Percentiles rank a stretch among this genome's conserved stretches.
Evolutionary conservation across 2,113 vertebrate genomes (phyloP).

Genomic region (Limnothrissa miodon): DNA sequence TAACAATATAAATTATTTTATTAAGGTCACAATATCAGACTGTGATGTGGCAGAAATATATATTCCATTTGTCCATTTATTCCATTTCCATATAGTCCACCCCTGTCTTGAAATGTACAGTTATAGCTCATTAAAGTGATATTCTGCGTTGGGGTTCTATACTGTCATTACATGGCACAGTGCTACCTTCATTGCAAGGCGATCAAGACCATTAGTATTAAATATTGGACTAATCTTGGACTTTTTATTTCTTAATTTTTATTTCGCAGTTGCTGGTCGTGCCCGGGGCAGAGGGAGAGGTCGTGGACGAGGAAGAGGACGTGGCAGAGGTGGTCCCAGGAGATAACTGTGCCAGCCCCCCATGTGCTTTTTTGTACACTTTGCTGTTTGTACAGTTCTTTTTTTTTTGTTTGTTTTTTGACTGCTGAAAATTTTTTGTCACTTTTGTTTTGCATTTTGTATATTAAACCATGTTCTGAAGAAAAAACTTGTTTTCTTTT

Average conservation of each 20-base stretch:
- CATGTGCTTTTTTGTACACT: constrained; percentile 42
- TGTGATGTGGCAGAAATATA: too few species aligned
- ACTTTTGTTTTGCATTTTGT: constrained; percentile 62
- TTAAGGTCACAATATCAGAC: too few species aligned
- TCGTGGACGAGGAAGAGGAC: constrained; percentile 87
- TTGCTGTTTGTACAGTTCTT: constrained; percentile 80
- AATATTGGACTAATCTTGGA: too few species aligned
- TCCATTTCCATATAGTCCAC: too few species aligned
- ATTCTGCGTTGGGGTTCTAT: too few species aligned
- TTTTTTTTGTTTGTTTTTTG: constrained; percentile 14
- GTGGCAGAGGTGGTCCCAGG: constrained; percentile 86
- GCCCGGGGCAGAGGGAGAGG: constrained; percentile 90
- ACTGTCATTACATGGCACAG: too few species aligned
- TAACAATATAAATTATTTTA: too few species aligned
- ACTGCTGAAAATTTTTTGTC: constrained; percentile 34
- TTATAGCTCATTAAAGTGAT: too few species aligned
- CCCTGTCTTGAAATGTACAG: too few species aligned
- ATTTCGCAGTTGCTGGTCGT: constrained; percentile 84
- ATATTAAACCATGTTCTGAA: constrained; percentile 64
- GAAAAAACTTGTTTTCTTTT: constrained; percentile 7
- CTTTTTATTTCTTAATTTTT: not conserved
- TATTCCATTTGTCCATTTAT: too few species aligned
- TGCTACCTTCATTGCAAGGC: too few species aligned
- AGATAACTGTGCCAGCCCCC: constrained; percentile 74
- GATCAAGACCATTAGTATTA: not conserved